A percentile compares a stretch with the other conserved stretches of the same genome.
phyloP scores from a whole-genome alignment of 2,797 vertebrate species.

The Scarus forsteni region DNA sequence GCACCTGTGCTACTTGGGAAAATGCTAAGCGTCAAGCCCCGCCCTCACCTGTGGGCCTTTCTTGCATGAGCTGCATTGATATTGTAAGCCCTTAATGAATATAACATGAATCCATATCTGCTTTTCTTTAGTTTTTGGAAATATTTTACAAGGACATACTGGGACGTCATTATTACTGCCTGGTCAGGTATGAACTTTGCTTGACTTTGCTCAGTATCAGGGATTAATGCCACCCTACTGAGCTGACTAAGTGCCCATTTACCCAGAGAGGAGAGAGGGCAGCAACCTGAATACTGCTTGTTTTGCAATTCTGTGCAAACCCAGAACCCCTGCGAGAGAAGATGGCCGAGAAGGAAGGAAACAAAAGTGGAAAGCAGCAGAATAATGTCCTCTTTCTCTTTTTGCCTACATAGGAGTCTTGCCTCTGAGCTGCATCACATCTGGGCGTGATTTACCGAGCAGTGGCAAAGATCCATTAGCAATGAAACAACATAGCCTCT shows the following conservation, averaged over 20 bases:
- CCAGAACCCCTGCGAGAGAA: conserved; percentile 30
- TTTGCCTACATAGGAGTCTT: conserved; percentile 31
- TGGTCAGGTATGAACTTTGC: conserved; percentile 53
- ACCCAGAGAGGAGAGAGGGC: conserved; percentile 34
- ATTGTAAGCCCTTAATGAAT: background rate
- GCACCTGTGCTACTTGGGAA: too few species aligned
- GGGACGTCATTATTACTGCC: conserved; percentile 12
- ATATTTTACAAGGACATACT: conserved; percentile 16
- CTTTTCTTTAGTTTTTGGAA: conserved; percentile 10
- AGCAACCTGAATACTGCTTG: conserved; percentile 48
- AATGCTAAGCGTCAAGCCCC: too few species aligned
- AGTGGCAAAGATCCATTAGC: conserved; percentile 74
- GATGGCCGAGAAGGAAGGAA: conserved; percentile 11
- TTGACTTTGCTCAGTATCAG: conserved; percentile 54
- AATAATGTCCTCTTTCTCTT: conserved; percentile 47
- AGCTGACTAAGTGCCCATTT: conserved; percentile 56
- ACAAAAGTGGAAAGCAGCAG: conserved; percentile 46
- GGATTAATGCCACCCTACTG: conserved; percentile 47
- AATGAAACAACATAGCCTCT: conserved; percentile 74
- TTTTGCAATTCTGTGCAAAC: conserved; percentile 43
- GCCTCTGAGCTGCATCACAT: conserved; percentile 38
- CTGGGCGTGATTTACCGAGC: conserved; percentile 71
- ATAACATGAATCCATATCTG: conserved; percentile 7
- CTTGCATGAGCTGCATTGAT: background rate
- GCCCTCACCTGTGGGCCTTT: background rate